Conservation (phyloP, 2,888 invertebrate species). For the Campoletis raptor region DNA sequence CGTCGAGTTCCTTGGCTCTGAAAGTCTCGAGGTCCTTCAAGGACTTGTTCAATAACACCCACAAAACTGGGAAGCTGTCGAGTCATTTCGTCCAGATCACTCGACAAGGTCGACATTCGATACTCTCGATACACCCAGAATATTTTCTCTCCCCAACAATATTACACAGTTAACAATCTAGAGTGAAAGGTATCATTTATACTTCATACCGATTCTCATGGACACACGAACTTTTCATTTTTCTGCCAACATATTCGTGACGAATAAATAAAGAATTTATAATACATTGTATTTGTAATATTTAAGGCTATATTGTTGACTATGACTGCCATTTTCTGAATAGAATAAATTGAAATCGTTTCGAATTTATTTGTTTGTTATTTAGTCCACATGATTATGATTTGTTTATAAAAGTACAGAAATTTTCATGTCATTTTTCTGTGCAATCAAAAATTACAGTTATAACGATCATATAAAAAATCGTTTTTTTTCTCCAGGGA, state of each 20-base stretch:
- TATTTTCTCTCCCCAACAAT: neutral
- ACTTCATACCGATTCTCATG: constrained; percentile 15
- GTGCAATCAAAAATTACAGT: neutral
- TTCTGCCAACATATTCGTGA: neutral
- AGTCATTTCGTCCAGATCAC: constrained; percentile 6
- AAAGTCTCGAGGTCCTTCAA: constrained; percentile 6
- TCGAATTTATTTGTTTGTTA: neutral
- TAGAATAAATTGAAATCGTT: too few relatives aligned
- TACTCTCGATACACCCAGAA: constrained; percentile 3
- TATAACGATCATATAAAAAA: neutral
- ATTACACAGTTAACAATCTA: neutral
- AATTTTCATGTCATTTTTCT: too few relatives aligned
- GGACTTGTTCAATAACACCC: constrained; percentile 6
- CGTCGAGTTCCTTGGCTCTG: constrained; percentile 8
- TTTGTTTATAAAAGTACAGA: neutral
- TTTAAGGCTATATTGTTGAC: too few relatives aligned
- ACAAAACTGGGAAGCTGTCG: constrained; percentile 24
- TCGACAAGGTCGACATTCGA: constrained; percentile 14
- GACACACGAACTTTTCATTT: constrained; percentile 1
- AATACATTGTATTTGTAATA: neutral
- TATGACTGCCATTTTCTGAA: too few relatives aligned
- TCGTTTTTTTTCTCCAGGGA: neutral
- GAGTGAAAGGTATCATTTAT: constrained; percentile 19
- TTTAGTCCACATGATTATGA: neutral
- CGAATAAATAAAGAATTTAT: neutral